Evolutionary conservation across 1,140 invertebrate genomes (phyloP).

Genomic region (Hyles euphorbiae): DNA sequence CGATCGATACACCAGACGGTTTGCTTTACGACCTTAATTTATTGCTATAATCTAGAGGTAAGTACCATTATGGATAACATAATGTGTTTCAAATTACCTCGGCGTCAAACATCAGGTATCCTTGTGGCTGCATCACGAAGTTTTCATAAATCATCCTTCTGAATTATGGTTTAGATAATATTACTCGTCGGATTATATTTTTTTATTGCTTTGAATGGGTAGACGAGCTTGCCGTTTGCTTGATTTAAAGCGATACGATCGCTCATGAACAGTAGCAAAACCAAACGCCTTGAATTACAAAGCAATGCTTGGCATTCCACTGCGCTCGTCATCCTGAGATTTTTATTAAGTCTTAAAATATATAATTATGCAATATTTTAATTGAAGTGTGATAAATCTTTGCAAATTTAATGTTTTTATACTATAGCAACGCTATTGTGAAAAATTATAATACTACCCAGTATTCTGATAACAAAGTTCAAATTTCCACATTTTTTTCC

Average conservation of each 20-base stretch:
- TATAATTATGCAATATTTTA: background rate
- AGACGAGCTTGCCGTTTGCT: background rate
- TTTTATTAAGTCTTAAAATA: background rate
- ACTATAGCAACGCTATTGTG: too few species aligned
- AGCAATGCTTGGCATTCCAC: too few species aligned
- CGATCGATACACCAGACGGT: background rate
- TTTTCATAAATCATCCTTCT: background rate
- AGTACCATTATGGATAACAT: conserved; percentile 31
- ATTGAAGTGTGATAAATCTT: too few species aligned
- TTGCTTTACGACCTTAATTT: conserved; percentile 40
- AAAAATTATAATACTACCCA: too few species aligned
- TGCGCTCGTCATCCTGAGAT: too few species aligned
- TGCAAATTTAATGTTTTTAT: too few species aligned
- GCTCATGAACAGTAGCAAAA: too few species aligned
- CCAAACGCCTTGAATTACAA: too few species aligned
- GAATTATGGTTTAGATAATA: too few species aligned
- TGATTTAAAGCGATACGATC: background rate
- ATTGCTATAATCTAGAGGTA: conserved; percentile 34
- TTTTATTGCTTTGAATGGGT: background rate
- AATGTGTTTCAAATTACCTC: conserved; percentile 13
- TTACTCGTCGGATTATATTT: too few species aligned
- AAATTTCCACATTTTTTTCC: too few species aligned
- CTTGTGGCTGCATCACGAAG: background rate
- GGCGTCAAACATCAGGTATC: background rate
- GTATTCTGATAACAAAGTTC: too few species aligned